Base-by-base conservation (phyloP, 2,888 invertebrate genomes). In the Dynastes maya region DNA sequence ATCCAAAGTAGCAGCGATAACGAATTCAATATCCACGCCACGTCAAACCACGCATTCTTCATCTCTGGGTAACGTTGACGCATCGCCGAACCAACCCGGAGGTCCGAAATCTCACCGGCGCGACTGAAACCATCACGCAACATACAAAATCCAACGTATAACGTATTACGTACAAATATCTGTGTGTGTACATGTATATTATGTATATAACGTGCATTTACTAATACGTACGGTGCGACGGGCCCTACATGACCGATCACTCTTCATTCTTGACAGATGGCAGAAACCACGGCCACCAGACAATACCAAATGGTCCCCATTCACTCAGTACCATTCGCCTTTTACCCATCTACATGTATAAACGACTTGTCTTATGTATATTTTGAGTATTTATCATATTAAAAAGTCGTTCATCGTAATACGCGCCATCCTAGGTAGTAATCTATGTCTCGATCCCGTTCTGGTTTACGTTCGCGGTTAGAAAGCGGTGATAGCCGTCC, bases 201-300 rank as follows among this genome's bases (percentile, higher is more conserved):
- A 37, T 37, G 51, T 51, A 13, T 55, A 55, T 22, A 70, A 70
- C 29, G 29, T 70, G 82, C 85, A 82, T 82, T 49, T 29, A 51
- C 55, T 37, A n/a, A 53, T 37, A 61, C 27, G 11, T 45, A 61
- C 58, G 40, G 82, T 84, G 85, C 85, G 87, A 87, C 86, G 87
- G 87, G 87, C 86, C 80, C 80, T 77, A 83, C 86, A 87, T 87
- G 88, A 88, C 87, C 87, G 87, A 88, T 88, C 87, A 86, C 87
- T 88, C 87, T 86, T 87, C 87, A 87, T 87, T 84, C 80, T 85
- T 88, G 88, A 88, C 88, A 88, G 86, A 88, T 87, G 86, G 86
- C 87, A 86, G 86, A 86, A 86, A 86, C 85, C 84, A 82, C 83
- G 84, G 85, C 82, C 83, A 84, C 83, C 86, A 86, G 86, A 87